These are phyloP conservation scores for Physeter macrocephalus DNA, from an alignment of 2,113 vertebrate species.

Conservation along the genomic window DNA sequence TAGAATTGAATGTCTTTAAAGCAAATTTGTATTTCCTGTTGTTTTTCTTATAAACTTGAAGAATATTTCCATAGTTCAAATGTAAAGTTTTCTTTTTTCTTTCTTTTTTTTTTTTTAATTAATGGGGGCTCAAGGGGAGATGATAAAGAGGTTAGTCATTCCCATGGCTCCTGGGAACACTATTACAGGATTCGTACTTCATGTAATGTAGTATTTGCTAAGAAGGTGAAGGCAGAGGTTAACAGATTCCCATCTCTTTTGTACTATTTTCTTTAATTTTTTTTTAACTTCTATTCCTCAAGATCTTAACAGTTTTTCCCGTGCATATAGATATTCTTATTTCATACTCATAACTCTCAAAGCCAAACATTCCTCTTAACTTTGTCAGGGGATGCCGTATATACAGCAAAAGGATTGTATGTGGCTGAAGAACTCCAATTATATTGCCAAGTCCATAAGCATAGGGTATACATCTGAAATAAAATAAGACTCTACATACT, in stretches of 20 bases:
- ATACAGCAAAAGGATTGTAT: not conserved
- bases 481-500: not conserved
- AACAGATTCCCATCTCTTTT: not conserved
- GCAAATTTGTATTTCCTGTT: not conserved
- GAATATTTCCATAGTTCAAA: not conserved
- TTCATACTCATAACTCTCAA: not conserved
- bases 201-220: not conserved
- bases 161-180: not conserved
- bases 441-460: not conserved
- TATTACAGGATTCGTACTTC: not conserved
- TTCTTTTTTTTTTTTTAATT: not conserved
- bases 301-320: not conserved
- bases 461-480: not conserved
- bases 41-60: not conserved
- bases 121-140: not conserved
- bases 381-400: not conserved
- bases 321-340: not conserved
- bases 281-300: not conserved
- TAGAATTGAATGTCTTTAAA: conserved; percentile 15
- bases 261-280: conserved; percentile 21
- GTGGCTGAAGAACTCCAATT: not conserved
- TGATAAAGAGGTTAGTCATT: not conserved
- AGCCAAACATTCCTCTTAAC: not conserved
- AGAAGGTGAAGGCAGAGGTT: not conserved
- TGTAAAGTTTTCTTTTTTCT: not conserved